Conservation (phyloP, 2,113 vertebrate species). For the Dinomys branickii region DNA sequence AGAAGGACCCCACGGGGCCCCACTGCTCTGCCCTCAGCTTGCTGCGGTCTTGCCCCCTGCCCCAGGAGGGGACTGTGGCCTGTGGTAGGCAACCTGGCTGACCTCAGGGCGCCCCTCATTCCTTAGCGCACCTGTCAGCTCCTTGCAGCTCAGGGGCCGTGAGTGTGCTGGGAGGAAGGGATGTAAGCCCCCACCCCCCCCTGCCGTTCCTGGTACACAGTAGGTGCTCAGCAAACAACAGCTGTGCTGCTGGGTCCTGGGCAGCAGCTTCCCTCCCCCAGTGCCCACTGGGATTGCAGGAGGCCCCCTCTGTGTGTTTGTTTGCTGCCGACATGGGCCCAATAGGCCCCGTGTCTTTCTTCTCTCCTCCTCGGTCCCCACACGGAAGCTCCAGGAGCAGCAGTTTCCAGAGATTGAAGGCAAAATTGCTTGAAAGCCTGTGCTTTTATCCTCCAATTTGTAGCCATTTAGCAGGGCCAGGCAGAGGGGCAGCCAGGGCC, state of each 20-base stretch:
- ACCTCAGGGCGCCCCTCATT: too few relatives aligned
- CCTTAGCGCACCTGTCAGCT: neutral
- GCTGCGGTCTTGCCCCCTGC: neutral
- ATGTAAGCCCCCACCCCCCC: neutral
- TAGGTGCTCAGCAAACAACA: constrained; percentile 31
- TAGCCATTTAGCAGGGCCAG: constrained; percentile 72
- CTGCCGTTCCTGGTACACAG: neutral
- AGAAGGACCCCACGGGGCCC: neutral
- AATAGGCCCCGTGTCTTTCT: neutral
- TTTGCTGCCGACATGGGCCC: neutral
- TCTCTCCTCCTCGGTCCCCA: constrained; percentile 52
- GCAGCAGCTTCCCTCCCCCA: neutral
- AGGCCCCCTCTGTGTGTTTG: constrained; percentile 48
- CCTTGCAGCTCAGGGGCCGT: neutral
- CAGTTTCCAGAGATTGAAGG: constrained; percentile 78
- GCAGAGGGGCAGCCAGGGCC: constrained; percentile 55
- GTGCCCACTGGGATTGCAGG: neutral
- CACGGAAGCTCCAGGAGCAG: neutral
- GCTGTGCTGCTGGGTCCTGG: neutral
- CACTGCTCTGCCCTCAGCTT: neutral
- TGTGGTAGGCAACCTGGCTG: neutral
- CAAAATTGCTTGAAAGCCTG: constrained; percentile 81
- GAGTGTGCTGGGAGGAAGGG: neutral
- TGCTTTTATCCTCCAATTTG: constrained; percentile 77
- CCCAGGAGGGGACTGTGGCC: neutral